A percentile compares a stretch with the other conserved stretches of the same genome.
Evolutionary conservation across 2,888 invertebrate genomes (phyloP).

Genomic region (Smittia sp.): DNA sequence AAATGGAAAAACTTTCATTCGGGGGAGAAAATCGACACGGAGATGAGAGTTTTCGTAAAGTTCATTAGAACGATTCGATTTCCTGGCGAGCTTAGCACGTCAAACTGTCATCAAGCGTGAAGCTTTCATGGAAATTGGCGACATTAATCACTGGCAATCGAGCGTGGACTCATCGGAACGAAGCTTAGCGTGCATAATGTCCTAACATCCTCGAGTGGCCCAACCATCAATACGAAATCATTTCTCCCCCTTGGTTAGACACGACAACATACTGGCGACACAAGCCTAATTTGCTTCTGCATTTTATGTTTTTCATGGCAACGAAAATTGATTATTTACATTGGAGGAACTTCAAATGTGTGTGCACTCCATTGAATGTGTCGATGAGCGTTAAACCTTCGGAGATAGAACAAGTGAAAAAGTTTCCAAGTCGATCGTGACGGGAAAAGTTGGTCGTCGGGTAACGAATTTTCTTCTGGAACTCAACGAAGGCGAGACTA

Average conservation of each 20-base stretch:
- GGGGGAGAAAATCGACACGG: background rate
- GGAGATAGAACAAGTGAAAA: too few species aligned
- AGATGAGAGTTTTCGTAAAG: background rate
- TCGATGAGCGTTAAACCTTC: background rate
- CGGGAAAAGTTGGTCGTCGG: too few species aligned
- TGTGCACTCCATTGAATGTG: background rate
- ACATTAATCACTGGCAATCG: background rate
- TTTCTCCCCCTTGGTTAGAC: background rate
- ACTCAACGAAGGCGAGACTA: too few species aligned
- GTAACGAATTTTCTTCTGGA: too few species aligned
- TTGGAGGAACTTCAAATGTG: background rate
- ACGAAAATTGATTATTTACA: slow-evolving; percentile 39
- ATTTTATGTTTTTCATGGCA: slow-evolving; percentile 24
- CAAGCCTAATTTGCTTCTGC: slow-evolving; percentile 22
- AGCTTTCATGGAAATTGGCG: background rate
- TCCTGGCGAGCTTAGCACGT: too few species aligned
- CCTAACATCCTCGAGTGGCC: background rate
- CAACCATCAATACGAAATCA: slow-evolving; percentile 33
- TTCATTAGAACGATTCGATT: too few species aligned
- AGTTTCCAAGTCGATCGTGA: too few species aligned
- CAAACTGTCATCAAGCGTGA: background rate
- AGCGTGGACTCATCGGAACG: background rate
- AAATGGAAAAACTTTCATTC: slow-evolving; percentile 15
- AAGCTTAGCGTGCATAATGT: too few species aligned
- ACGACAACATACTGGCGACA: background rate